Evolutionary conservation across 2,797 vertebrate genomes (phyloP).

Genomic region (Enteromius thamalakanensis): DNA sequence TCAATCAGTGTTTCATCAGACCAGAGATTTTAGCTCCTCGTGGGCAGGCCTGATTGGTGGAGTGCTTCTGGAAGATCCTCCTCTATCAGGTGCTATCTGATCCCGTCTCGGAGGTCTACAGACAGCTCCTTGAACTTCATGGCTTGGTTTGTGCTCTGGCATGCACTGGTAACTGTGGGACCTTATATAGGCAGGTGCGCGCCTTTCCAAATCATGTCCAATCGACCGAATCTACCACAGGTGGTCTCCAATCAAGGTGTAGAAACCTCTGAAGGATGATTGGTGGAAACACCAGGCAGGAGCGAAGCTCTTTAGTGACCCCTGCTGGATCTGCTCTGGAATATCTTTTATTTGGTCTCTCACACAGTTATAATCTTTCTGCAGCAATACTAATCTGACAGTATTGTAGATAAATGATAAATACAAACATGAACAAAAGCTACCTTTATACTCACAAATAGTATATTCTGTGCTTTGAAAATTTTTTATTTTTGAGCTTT

Average conservation of each 20-base stretch:
- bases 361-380: background rate
- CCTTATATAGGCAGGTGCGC: background rate
- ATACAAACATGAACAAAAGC: background rate
- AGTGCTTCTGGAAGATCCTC: background rate
- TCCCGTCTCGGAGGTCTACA: background rate
- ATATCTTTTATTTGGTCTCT: background rate
- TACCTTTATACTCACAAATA: no score
- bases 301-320: slow-evolving; percentile 45
- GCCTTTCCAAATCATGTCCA: background rate
- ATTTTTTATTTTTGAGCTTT: background rate
- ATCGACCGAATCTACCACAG: background rate
- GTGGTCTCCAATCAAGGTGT: background rate
- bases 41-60: background rate
- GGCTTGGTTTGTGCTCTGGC: background rate
- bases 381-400: no score
- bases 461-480: background rate
- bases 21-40: background rate
- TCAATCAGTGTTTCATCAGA: background rate
- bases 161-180: background rate
- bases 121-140: background rate
- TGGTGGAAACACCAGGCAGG: background rate
- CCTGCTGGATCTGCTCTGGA: slow-evolving; percentile 23
- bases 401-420: background rate
- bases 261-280: background rate
- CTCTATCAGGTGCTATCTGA: background rate